Evolutionary conservation across 2,888 invertebrate species (phyloP).

Genomic region (Drosophila borborema): DNA sequence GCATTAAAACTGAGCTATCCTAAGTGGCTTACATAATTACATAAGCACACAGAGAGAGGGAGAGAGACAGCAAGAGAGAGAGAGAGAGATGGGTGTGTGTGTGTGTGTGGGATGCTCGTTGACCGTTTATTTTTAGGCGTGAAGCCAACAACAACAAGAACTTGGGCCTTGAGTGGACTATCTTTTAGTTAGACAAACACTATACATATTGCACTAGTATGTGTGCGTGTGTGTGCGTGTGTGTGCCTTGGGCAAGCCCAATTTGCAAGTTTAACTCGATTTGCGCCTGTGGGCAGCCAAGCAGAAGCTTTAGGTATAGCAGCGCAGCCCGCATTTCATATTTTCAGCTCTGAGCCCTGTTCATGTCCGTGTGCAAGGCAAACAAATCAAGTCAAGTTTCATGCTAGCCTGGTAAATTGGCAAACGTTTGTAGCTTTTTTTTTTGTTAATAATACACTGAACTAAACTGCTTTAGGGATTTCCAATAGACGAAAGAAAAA

Average conservation of each 20-base stretch:
- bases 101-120: conserved; percentile 1
- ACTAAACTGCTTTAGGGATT: conserved; percentile 23
- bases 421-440: conserved; percentile 34
- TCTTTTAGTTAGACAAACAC: conserved; percentile 50
- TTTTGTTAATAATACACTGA: conserved; percentile 25
- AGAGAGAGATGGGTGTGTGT: neutral
- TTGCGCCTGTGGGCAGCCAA: conserved; percentile 52
- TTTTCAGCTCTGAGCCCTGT: conserved; percentile 2
- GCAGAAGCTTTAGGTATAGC: conserved; percentile 43
- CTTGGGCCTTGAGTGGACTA: conserved; percentile 29
- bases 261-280: conserved; percentile 58
- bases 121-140: conserved; percentile 55
- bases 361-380: conserved; percentile 19
- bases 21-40: conserved; percentile 64
- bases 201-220: conserved; percentile 12
- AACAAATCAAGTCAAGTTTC: conserved; percentile 62
- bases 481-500: neutral
- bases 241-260: conserved; percentile 23
- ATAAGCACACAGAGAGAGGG: conserved; percentile 28
- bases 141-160: conserved; percentile 31
- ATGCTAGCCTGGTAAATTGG: conserved; percentile 25
- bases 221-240: conserved; percentile 13
- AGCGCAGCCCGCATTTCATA: conserved; percentile 27
- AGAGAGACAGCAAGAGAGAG: conserved; percentile 4
- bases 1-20: conserved; percentile 65